Evolutionary conservation across 2,113 vertebrate species (phyloP), one percentile per base, ranked within the genome.

Genomic region (Perca flavescens): DNA sequence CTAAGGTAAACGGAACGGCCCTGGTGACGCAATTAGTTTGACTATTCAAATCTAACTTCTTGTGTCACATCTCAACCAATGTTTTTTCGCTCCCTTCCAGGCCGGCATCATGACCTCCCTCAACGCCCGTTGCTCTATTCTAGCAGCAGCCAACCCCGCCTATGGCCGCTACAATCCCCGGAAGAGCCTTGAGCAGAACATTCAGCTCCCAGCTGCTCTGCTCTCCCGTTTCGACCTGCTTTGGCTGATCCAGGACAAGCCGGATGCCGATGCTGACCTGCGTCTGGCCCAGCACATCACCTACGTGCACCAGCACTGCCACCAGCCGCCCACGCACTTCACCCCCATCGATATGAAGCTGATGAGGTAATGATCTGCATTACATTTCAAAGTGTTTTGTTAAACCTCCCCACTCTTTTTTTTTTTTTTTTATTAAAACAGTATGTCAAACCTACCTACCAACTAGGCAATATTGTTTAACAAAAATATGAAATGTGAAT

Each of bases 191-290:
- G 97, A 98, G 87, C 96, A 97, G 88, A 99, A 99, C 86, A 94
- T 98, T 47, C 97, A 97, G 93, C 96, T 99, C 12, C 97, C 97
- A 0, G 96, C 97, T 0, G 97, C 97, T 0, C 94, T 99, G 64
- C 95, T 99, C 0, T 98, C 97, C 52, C 95, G 97, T n/a, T 98
- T 99, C 3, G 97, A 99, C 84, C 89, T 98, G 2, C 96, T 99
- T 12, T 99, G 97, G 97, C 95, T 98, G 54, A 97, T 99, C 75
- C 97, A 97, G 89, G 97, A 99, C 93, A 96, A 96, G 22, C 97
- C 97, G 0, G 96, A 98, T 46, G 86, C 96, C 0, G 97, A 98
- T 6, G 93, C 95, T 0, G 97, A 99, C 86, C 93, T 97, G 80
- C 94, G 96, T 34, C 93, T 98, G 28, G 97, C 97, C 15, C 97